Evolutionary conservation across 2,888 invertebrate species (phyloP).

Genomic region (Xanthostigma xanthostigma): DNA sequence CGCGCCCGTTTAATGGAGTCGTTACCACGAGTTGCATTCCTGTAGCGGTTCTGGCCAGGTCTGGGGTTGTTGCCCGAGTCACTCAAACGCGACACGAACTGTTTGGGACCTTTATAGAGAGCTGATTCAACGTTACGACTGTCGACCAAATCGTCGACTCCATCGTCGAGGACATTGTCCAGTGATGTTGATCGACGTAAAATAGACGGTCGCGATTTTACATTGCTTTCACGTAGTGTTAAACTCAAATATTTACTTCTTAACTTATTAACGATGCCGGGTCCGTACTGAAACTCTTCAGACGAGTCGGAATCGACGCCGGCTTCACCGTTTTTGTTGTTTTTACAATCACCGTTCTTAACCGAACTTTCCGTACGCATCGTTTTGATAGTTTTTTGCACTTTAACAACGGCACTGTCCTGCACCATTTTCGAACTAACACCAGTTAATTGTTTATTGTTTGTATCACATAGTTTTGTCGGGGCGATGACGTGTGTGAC

Average conservation of each 20-base stretch:
- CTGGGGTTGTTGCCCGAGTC: constrained; percentile 3
- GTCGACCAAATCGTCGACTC: constrained; percentile 19
- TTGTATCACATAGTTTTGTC: constrained; percentile 13
- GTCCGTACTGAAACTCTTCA: constrained; percentile 79
- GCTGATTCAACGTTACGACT: not conserved
- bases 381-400: constrained; percentile 13
- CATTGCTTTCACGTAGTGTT: constrained; percentile 59
- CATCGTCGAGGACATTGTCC: constrained; percentile 69
- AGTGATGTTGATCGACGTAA: constrained; percentile 67
- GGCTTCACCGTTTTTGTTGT: constrained; percentile 21
- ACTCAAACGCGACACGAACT: not conserved
- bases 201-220: constrained; percentile 48
- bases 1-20: constrained; percentile 68
- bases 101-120: not conserved
- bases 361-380: constrained; percentile 12
- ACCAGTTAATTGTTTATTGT: constrained; percentile 13
- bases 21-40: constrained; percentile 33
- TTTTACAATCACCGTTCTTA: constrained; percentile 13
- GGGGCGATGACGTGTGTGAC: not conserved
- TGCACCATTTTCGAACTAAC: constrained; percentile 33
- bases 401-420: constrained; percentile 27
- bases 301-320: constrained; percentile 36
- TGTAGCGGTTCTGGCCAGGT: constrained; percentile 27
- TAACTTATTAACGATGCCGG: constrained; percentile 78
- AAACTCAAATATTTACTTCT: constrained; percentile 76